These are phyloP conservation scores for Beroe forskalii DNA, from an alignment of 37 sponge, comb jelly and placozoan genomes.

Conservation along the genomic window DNA sequence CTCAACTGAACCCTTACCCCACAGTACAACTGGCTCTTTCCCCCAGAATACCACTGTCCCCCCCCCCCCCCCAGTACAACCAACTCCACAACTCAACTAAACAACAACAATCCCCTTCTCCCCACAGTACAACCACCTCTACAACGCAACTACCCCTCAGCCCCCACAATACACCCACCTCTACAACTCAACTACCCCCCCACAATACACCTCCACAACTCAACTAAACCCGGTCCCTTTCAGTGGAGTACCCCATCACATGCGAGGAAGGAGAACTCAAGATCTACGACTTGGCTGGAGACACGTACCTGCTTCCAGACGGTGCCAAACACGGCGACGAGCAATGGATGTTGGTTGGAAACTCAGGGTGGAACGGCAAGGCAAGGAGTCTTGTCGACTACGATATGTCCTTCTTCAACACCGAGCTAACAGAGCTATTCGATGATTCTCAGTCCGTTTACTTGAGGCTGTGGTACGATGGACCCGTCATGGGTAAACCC, in stretches of 20 bases:
- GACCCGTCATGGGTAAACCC: slow-evolving; percentile 11
- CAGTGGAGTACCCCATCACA: not conserved
- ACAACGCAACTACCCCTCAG: not conserved
- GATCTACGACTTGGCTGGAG: not conserved
- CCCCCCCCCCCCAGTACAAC: too few species aligned
- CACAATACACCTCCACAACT: not conserved
- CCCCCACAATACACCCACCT: not conserved
- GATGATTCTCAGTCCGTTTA: not conserved
- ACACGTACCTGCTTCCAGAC: slow-evolving; percentile 26
- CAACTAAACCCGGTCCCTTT: not conserved
- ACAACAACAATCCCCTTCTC: too few species aligned
- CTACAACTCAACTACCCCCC: not conserved
- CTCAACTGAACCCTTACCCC: too few species aligned
- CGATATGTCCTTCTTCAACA: slow-evolving; percentile 28
- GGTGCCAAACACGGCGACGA: not conserved
- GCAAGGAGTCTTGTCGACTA: slow-evolving; percentile 18
- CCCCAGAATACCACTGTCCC: too few species aligned
- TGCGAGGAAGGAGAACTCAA: slow-evolving; percentile 28
- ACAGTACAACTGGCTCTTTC: too few species aligned
- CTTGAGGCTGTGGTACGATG: slow-evolving; percentile 58
- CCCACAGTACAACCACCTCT: not conserved
- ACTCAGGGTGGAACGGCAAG: slow-evolving; percentile 50
- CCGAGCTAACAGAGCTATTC: not conserved
- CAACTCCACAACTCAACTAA: too few species aligned
- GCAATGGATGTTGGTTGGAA: not conserved